Conservation (phyloP, 23 tunicate species). For the Ascidia mentula region DNA sequence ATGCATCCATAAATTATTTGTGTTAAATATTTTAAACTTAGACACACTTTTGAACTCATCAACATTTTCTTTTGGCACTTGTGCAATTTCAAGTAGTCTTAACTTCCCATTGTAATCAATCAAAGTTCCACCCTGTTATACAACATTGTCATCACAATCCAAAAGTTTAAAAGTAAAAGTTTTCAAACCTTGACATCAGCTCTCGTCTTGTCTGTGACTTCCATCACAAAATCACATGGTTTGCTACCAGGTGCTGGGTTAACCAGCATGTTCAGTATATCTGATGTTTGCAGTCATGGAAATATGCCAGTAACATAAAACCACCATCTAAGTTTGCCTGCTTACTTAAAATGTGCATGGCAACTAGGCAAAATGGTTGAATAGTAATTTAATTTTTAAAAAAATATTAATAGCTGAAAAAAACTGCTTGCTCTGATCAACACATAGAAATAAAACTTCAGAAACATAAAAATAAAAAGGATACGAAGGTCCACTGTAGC, state of each 20-base stretch:
- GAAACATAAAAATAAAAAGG: constrained; percentile 29
- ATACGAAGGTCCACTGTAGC: constrained; percentile 91
- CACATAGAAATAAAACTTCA: too few relatives aligned
- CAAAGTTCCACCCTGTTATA: constrained; percentile 82
- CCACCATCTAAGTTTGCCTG: too few relatives aligned
- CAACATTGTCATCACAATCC: not conserved
- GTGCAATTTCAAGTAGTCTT: constrained; percentile 92
- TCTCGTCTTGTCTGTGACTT: constrained; percentile 95
- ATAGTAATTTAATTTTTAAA: not conserved
- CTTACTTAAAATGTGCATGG: too few relatives aligned
- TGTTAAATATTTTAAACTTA: constrained; percentile 98
- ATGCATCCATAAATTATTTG: constrained; percentile 94
- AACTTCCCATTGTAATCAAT: constrained; percentile 85
- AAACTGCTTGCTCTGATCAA: too few relatives aligned
- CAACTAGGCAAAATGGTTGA: not conserved
- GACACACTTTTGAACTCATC: constrained; percentile 96
- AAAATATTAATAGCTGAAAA: too few relatives aligned
- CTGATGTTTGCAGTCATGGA: not conserved
- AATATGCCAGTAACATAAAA: not conserved
- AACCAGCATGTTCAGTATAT: constrained; percentile 65
- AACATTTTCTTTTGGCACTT: constrained; percentile 90
- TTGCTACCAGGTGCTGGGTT: constrained; percentile 57
- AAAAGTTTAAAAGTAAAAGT: not conserved
- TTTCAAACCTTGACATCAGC: constrained; percentile 91
- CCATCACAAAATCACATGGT: constrained; percentile 91